Evolutionary conservation across 2,888 invertebrate species (phyloP), one percentile per base, ranked within the genome.

Genomic region (Allophyes oxyacanthae): DNA sequence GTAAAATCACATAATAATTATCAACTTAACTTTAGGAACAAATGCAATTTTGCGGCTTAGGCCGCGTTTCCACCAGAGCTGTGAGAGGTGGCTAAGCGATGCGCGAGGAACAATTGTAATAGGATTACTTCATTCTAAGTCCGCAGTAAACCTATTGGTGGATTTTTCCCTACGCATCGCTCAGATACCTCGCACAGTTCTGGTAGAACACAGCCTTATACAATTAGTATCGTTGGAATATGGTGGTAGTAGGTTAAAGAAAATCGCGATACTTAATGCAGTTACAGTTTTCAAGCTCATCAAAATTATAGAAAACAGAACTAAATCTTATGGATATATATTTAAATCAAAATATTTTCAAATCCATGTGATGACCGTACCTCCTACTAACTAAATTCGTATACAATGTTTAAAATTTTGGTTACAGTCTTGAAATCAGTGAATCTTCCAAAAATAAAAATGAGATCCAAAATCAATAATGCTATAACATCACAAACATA

Each of bases 401-500:
- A 75, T 75, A 77, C 78, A 73, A 67, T 64, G 54, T 33, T 43
- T 38, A 52, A 48, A 28, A 28, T 28, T 67, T 62, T 42, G 55
- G 33, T 54, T 50, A 70, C 57, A 75, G 70, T 75, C 64, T 70
- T 60, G 10, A 48, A 54, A 48, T 58, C 41, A 63, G 52, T 40
- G 13, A 50, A 49, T 38, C 54, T 63, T 41, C 9, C 14, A 51
- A 65, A 40, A 14, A 40, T 43, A 42, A 40, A 67, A 57, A 75
- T 73, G 78, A 77, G 78, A 78, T 77, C 78, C 46, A 69, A 62
- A 65, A 54, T 49, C 28, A 28, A 28, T 64, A 72, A 64, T 68
- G 70, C 49, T 61, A 30, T 49, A 41, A 53, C 64, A 78, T 78
- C 77, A 78, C 75, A 74, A 63, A 75, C 50, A 50, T 45, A 20